These are phyloP conservation scores for Amphipoea lucens DNA, from an alignment of 2,888 invertebrate species.

Conservation along the genomic window DNA sequence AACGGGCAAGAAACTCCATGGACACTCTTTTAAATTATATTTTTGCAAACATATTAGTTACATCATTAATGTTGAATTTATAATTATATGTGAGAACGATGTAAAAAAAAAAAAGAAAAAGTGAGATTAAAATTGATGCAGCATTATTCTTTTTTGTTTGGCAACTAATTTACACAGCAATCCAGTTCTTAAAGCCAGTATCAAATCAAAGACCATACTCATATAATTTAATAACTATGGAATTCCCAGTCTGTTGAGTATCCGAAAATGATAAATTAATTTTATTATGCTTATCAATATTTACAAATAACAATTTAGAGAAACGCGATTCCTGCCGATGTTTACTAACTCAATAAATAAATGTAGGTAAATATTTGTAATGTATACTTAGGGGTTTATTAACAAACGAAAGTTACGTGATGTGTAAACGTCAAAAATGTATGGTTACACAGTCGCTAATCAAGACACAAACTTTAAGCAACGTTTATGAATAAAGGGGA, in stretches of 20 bases:
- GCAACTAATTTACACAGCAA: background rate
- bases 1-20: too few relatives aligned
- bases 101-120: too few relatives aligned
- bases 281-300: constrained; percentile 7
- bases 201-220: constrained; percentile 20
- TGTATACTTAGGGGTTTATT: background rate
- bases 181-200: constrained; percentile 5
- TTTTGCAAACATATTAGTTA: too few relatives aligned
- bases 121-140: constrained; percentile 3
- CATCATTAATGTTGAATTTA: too few relatives aligned
- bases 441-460: background rate
- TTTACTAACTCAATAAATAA: background rate
- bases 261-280: constrained; percentile 4
- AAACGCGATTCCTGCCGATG: background rate
- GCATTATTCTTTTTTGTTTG: background rate
- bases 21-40: too few relatives aligned
- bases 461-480: background rate
- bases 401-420: too few relatives aligned
- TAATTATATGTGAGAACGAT: too few relatives aligned
- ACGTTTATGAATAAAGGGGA: background rate
- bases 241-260: constrained; percentile 19
- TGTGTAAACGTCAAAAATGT: too few relatives aligned
- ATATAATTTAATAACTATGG: constrained; percentile 6
- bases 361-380: background rate
- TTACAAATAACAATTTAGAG: constrained; percentile 22